A percentile compares a stretch with the other conserved stretches of the same genome.
Conservation (phyloP, 2,797 vertebrate species). For the Hippocampus kuda region DNA sequence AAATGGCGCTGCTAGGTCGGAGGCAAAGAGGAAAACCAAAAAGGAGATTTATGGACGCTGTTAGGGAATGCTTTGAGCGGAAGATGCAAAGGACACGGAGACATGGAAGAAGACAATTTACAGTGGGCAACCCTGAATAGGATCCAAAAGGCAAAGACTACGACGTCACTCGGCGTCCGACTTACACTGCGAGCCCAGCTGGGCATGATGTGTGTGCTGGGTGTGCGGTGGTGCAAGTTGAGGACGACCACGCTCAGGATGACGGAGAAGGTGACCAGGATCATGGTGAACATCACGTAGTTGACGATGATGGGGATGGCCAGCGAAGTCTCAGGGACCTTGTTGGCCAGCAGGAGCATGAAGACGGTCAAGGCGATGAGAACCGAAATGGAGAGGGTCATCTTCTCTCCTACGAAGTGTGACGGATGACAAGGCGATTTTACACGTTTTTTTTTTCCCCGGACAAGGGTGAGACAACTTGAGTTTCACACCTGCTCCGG, state of each 20-base stretch:
- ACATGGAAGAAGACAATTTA: too few relatives aligned
- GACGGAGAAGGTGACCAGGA: slow-evolving; percentile 84
- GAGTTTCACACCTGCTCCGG: slow-evolving; percentile 74
- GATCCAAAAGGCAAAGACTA: not conserved
- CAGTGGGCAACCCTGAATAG: too few relatives aligned
- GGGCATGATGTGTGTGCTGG: slow-evolving; percentile 82
- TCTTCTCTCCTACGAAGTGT: slow-evolving; percentile 76
- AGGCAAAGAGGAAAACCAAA: too few relatives aligned
- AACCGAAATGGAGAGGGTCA: slow-evolving; percentile 87
- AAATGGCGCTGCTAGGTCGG: not conserved
- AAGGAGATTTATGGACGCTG: too few relatives aligned
- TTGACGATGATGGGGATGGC: slow-evolving; percentile 85
- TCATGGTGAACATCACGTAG: slow-evolving; percentile 88
- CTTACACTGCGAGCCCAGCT: slow-evolving; percentile 78
- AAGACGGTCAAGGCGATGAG: slow-evolving; percentile 88
- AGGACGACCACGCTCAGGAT: slow-evolving; percentile 87
- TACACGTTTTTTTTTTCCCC: not conserved
- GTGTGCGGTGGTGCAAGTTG: slow-evolving; percentile 83
- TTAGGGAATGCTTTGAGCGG: too few relatives aligned
- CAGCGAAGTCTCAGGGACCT: slow-evolving; percentile 83
- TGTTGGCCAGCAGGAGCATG: slow-evolving; percentile 84
- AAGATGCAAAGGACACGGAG: too few relatives aligned
- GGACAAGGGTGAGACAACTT: slow-evolving; percentile 3
- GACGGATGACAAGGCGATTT: not conserved
- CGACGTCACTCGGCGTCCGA: not conserved